These are phyloP conservation scores for Diabrotica virgifera DNA, from an alignment of 1,140 invertebrate species.

Conservation along the genomic window DNA sequence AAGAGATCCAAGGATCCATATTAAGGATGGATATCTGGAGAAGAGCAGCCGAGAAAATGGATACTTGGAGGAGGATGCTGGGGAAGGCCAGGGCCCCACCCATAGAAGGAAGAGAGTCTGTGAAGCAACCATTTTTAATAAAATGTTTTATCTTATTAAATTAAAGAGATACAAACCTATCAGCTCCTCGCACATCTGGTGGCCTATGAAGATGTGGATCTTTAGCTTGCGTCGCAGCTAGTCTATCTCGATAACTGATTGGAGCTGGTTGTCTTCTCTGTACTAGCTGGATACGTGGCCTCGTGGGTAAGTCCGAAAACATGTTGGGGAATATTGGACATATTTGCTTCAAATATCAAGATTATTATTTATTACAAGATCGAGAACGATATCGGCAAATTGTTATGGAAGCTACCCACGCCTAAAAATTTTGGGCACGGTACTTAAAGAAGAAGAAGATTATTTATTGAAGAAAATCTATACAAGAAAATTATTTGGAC, in stretches of 20 bases:
- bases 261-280: slow-evolving; percentile 24
- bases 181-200: slow-evolving; percentile 25
- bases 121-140: no score
- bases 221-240: neutral
- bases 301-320: slow-evolving; percentile 53
- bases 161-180: slow-evolving; percentile 12
- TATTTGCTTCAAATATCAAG: slow-evolving; percentile 47
- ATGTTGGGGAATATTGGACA: slow-evolving; percentile 56
- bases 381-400: no score
- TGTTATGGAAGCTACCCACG: no score
- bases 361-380: neutral
- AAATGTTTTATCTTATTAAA: no score
- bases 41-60: no score
- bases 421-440: no score
- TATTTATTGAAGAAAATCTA: neutral
- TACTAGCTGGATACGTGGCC: slow-evolving; percentile 38
- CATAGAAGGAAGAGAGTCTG: no score
- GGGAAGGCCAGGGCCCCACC: no score
- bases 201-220: slow-evolving; percentile 11
- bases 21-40: no score
- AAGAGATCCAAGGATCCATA: no score
- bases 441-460: neutral
- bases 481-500: neutral
- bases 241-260: slow-evolving; percentile 21
- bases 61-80: no score